A percentile compares a stretch with the other conserved stretches of the same genome.
These are phyloP conservation scores for Cephus spinipes DNA, from an alignment of 2,888 invertebrate species.

Conservation along the genomic window DNA sequence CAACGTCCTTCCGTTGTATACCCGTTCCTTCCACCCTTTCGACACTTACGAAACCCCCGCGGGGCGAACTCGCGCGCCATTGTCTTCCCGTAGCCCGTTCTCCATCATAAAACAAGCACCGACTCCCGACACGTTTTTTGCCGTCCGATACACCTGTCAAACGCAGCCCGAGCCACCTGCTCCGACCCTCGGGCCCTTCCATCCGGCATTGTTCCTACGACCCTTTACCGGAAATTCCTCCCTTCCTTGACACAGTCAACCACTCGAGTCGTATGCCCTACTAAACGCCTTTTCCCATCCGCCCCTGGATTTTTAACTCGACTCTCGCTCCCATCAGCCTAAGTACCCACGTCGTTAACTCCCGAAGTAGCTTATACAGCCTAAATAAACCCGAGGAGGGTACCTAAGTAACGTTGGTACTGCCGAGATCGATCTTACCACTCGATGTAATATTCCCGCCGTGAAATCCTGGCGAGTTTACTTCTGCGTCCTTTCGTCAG, in stretches of 20 bases:
- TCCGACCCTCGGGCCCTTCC: not conserved
- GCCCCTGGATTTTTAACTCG: not conserved
- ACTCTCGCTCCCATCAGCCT: not conserved
- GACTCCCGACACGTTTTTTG: not conserved
- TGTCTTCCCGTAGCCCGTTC: not conserved
- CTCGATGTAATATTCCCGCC: not conserved
- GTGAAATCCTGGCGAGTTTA: not conserved
- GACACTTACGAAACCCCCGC: conserved; percentile 17
- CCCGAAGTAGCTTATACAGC: not conserved
- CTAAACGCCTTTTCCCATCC: not conserved
- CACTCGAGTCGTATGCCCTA: not conserved
- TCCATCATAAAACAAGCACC: not conserved
- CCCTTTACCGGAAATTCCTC: not conserved
- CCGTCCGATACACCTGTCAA: conserved; percentile 39
- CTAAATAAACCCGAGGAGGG: not conserved
- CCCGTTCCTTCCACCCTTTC: conserved; percentile 25
- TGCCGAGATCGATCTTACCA: not conserved
- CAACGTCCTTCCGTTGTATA: not conserved
- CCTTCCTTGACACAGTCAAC: not conserved
- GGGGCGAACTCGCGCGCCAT: not conserved
- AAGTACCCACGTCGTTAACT: not conserved
- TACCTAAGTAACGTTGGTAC: not conserved
- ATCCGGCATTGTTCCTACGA: not conserved
- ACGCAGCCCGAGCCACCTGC: conserved; percentile 26
- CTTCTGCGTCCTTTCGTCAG: not conserved